Evolutionary conservation across 2,888 invertebrate species (phyloP).

Genomic region (Creontiades dilutus): DNA sequence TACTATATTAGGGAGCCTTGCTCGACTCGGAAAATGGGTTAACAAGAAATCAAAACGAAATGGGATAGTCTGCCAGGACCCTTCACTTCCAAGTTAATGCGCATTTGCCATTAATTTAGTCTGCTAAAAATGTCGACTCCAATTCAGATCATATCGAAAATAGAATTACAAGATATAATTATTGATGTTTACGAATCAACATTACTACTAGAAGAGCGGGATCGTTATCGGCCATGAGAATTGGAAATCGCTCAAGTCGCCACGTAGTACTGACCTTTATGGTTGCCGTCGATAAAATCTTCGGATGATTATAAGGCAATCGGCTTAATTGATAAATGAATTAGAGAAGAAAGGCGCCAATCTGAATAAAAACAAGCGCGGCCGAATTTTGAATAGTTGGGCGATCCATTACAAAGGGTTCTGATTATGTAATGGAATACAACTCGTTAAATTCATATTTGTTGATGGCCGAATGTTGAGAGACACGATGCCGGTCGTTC

Average conservation of each 20-base stretch:
- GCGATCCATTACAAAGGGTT: neutral
- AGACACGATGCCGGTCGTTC: neutral
- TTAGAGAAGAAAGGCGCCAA: neutral
- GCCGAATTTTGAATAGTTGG: neutral
- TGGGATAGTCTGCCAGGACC: no score
- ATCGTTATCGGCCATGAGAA: neutral
- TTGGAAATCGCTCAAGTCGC: neutral
- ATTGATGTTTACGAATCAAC: no score
- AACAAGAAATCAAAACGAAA: no score
- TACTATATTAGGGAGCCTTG: no score
- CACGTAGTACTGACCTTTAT: neutral
- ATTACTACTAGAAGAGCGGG: no score
- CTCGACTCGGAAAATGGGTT: no score
- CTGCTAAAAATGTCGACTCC: no score
- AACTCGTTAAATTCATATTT: neutral
- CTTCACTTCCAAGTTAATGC: no score
- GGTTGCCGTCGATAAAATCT: neutral
- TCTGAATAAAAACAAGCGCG: neutral
- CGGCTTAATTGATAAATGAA: neutral
- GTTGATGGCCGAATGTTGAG: neutral
- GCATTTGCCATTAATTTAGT: no score
- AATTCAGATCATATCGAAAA: no score
- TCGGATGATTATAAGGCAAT: neutral
- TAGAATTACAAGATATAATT: no score
- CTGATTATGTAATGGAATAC: neutral